Percentiles rank a stretch among this genome's conserved stretches.
Conservation (phyloP, 2,797 vertebrate genomes). For the Notolabrus celidotus region DNA sequence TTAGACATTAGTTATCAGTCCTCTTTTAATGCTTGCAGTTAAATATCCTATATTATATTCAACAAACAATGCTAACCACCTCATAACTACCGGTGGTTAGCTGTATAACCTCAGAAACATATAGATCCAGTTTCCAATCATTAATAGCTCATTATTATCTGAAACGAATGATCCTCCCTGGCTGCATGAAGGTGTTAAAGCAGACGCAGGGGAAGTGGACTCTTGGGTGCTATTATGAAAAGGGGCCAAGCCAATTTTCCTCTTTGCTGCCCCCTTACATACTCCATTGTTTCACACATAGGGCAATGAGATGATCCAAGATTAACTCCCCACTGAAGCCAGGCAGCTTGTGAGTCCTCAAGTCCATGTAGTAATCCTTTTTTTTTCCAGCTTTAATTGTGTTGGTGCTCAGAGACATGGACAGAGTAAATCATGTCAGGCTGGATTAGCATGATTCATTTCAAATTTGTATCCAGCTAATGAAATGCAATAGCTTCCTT, state of each 20-base stretch:
- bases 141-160: no score
- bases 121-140: no score
- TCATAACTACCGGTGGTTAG: no score
- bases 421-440: conserved; percentile 70
- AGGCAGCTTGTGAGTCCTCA: conserved; percentile 30
- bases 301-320: conserved; percentile 29
- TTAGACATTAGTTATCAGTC: no score
- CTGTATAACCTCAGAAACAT: no score
- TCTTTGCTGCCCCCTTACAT: conserved; percentile 10
- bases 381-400: conserved; percentile 74
- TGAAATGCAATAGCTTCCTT: conserved; percentile 62
- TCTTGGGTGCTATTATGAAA: conserved; percentile 9
- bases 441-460: conserved; percentile 72
- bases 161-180: no score
- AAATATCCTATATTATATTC: no score
- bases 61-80: no score
- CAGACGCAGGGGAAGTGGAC: not conserved
- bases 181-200: not conserved
- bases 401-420: conserved; percentile 71
- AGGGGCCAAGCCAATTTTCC: not conserved
- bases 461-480: conserved; percentile 67
- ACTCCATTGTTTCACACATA: conserved; percentile 19
- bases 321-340: conserved; percentile 42
- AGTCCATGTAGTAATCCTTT: conserved; percentile 53
- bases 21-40: no score